Base-by-base conservation (phyloP, 2,113 vertebrate genomes). In the Eublepharis macularius region DNA sequence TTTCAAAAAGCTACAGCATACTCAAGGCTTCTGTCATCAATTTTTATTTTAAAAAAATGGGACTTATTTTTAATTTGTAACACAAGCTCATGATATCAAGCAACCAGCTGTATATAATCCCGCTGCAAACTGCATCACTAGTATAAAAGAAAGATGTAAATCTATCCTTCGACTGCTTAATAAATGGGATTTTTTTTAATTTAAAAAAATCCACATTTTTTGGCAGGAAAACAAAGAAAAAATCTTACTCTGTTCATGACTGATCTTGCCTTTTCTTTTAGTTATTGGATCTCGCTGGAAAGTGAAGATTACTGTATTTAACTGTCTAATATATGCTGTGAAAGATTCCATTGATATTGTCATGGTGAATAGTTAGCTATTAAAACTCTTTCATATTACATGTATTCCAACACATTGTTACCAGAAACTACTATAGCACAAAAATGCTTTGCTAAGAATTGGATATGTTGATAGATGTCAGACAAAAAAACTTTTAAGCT, bases 231-330 rank as follows among this genome's bases (percentile, higher is more conserved):
- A 91, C 63, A 95, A 89, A 89, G 43, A 41, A 88, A 88, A 82
- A 57, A 72, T 3, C 0, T 1, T 57, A 60, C 51, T 82, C 72
- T 93, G 85, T 87, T 94, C 93, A 69, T 90, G 78, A 94, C 73
- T 89, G 88, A 93, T 94, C 68, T 83, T 90, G 34, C 2, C 7
- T 76, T 92, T 91, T 90, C 74, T 32, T 89, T 92, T 92, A 80
- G 26, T 87, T 91, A 83, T 74, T 93, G 60, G 65, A 89, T 93
- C 94, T 89, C 78, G 69, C 24, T 84, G 70, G 88, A 86, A 94
- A 91, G 74, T 89, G 29, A 66, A 94, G 92, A 94, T 91, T 95
- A 83, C 87, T 84, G 88, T 94, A 82, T 91, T 95, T 95, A 93
- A 91, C 84, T 93, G 69, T 92, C 79, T 93, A 94, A 93, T 94